Conservation (phyloP, 2,888 invertebrate genomes). For the Cephus nigrinus region DNA sequence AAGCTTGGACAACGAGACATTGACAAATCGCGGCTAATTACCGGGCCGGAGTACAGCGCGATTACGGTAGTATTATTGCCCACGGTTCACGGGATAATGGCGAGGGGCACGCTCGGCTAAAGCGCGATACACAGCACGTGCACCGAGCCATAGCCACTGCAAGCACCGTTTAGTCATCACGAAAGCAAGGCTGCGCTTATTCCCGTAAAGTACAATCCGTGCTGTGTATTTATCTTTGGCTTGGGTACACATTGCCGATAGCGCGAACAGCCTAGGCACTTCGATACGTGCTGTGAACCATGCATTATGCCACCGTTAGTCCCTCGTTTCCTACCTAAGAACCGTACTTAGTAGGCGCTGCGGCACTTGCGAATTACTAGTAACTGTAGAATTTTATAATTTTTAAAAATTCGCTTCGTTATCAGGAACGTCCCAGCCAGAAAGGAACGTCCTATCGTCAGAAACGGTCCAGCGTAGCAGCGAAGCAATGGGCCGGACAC, state of each 20-base stretch:
- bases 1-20: slow-evolving; percentile 33
- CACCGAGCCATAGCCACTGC: background rate
- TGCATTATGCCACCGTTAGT: slow-evolving; percentile 34
- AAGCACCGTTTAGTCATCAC: background rate
- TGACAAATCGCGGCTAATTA: slow-evolving; percentile 39
- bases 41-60: slow-evolving; percentile 13
- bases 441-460: too few species aligned
- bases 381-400: background rate
- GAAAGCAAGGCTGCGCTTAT: background rate
- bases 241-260: background rate
- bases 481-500: background rate
- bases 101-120: slow-evolving; percentile 20
- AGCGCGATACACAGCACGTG: slow-evolving; percentile 10
- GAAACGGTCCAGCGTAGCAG: background rate
- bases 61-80: slow-evolving; percentile 22
- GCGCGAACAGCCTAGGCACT: background rate
- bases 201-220: background rate
- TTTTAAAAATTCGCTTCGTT: too few species aligned
- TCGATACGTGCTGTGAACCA: slow-evolving; percentile 26
- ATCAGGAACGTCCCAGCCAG: too few species aligned
- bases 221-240: background rate
- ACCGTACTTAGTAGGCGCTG: slow-evolving; percentile 14
- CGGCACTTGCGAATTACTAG: slow-evolving; percentile 27
- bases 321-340: slow-evolving; percentile 18
- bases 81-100: slow-evolving; percentile 25